Percentiles rank a stretch among this genome's conserved stretches.
phyloP scores from a whole-genome alignment of 2,888 invertebrate genomes.

The Calliphora vomitoria region DNA sequence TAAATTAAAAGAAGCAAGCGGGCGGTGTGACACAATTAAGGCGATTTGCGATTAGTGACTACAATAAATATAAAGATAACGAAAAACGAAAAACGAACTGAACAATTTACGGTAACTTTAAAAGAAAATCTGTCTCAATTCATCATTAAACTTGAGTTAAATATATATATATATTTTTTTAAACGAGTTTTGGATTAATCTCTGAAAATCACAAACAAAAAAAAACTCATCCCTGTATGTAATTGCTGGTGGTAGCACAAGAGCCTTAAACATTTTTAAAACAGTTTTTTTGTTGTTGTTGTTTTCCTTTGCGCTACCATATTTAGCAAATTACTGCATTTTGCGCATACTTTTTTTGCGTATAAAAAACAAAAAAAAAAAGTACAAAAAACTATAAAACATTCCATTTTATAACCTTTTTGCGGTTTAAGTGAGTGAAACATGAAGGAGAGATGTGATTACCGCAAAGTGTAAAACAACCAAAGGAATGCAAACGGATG shows the following conservation, averaged over 20 bases:
- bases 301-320: constrained; percentile 76
- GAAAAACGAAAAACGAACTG: not conserved
- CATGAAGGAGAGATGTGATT: constrained; percentile 69
- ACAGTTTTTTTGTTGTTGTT: constrained; percentile 46
- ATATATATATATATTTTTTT: constrained; percentile 17
- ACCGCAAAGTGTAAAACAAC: constrained; percentile 70
- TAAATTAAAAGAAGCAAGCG: not conserved
- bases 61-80: constrained; percentile 4
- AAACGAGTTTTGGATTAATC: constrained; percentile 51
- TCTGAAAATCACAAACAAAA: constrained; percentile 28
- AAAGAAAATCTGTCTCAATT: constrained; percentile 54
- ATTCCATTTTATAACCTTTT: constrained; percentile 68
- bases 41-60: constrained; percentile 30
- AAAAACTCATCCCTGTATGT: constrained; percentile 44
- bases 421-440: constrained; percentile 66
- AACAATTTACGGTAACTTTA: constrained; percentile 39
- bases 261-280: constrained; percentile 56
- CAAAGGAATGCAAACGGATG: constrained; percentile 68
- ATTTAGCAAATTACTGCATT: constrained; percentile 81
- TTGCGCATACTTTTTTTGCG: constrained; percentile 76
- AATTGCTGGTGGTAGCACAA: constrained; percentile 43
- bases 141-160: constrained; percentile 45
- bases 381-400: constrained; percentile 41
- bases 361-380: constrained; percentile 18
- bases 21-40: constrained; percentile 17